Evolutionary conservation across 2,888 invertebrate genomes (phyloP), one percentile per base, ranked within the genome.

Genomic region (Drosophila kuntzei): DNA sequence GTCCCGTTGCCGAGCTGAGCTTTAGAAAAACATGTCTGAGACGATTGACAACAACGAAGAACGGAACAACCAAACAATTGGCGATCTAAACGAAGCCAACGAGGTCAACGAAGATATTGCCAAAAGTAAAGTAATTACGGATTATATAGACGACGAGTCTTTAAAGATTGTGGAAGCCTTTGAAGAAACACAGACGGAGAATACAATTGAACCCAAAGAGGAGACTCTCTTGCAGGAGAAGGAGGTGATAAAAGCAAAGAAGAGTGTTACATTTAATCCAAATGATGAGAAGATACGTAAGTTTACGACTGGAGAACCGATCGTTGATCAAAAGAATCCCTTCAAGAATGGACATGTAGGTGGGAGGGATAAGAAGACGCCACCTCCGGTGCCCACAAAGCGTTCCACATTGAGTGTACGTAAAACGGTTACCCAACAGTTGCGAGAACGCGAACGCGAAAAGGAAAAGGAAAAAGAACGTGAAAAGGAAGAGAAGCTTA

Each of bases 291-390:
- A 81, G 37, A 85, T 92, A 2, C 83, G 83, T 3, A 92, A 92
- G 59, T 92, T 92, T 63, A 91, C 89, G 16, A 83, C 86, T 0
- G 92, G 92, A 2, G 91, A 92, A 51, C 91, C 92, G 3, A 92
- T 92, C 37, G 87, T 92, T 9, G 92, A 92, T 71, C 90, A 92
- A 41, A 81, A 91, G 71, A 92, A 92, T 88, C 92, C 92, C 1
- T 92, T 92, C 50, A 92, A 90, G 62, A 75, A 72, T 12, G 84
- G 76, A 14, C 71, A 70, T 7, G 34, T 70, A 58, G 72, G 59
- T 16, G 57, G 36, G 0, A 37, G 22, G 37, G 76, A 59, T 2
- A 89, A 86, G 58, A 89, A 81, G 66, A 84, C 80, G 7, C 88
- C 91, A 2, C 90, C 90, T 9, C 90, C 90, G 11, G 90, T 91